Conservation (phyloP, 2,888 invertebrate species). For the Oscheius onirici region DNA sequence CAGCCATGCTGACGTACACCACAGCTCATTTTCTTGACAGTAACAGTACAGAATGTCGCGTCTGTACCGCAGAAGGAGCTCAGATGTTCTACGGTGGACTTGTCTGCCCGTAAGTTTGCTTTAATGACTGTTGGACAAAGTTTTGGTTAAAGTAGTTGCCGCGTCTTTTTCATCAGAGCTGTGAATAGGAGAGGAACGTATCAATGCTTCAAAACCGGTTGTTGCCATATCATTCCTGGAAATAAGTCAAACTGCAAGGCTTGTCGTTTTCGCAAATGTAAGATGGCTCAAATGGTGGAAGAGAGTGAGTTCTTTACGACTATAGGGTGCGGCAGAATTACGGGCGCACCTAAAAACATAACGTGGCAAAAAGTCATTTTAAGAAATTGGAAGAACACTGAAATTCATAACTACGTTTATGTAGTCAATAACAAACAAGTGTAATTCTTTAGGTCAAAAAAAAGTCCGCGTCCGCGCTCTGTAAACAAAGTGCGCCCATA, state of each 20-base stretch:
- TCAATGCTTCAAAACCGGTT: constrained; percentile 11
- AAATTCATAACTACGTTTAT: too few species aligned
- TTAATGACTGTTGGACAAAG: not conserved
- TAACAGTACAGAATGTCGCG: not conserved
- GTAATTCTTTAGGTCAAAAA: too few species aligned
- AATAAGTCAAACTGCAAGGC: constrained; percentile 22
- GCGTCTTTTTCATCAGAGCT: constrained; percentile 19
- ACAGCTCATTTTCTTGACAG: not conserved
- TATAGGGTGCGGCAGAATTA: too few species aligned
- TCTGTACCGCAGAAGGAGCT: constrained; percentile 9
- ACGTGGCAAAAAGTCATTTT: too few species aligned
- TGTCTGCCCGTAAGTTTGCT: constrained; percentile 20
- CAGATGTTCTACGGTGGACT: constrained; percentile 24
- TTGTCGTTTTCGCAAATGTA: constrained; percentile 7
- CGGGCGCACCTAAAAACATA: too few species aligned
- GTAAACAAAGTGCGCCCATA: too few species aligned
- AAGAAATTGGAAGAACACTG: too few species aligned
- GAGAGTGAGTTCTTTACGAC: constrained; percentile 14
- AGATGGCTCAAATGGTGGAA: constrained; percentile 15
- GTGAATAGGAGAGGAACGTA: constrained; percentile 8
- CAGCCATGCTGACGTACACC: not conserved
- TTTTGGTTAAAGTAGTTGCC: constrained; percentile 13
- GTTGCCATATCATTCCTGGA: not conserved
- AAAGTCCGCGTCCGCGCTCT: too few species aligned
- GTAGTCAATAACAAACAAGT: too few species aligned